These are phyloP conservation scores for Amblyteles armatorius DNA, from an alignment of 2,888 invertebrate species.

Conservation along the genomic window DNA sequence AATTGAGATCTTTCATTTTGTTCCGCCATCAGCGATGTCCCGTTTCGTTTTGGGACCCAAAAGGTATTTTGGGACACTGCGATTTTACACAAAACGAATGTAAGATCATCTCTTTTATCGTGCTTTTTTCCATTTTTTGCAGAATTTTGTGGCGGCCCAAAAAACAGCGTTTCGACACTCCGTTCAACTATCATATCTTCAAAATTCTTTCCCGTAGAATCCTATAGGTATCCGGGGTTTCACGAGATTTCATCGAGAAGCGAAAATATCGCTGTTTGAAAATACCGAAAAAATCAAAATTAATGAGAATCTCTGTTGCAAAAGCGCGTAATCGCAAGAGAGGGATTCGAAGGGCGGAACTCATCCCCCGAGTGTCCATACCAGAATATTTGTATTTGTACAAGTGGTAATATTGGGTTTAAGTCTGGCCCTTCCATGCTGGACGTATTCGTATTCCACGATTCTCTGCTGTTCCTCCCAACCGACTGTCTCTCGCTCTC, in stretches of 20 bases:
- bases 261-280: neutral
- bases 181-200: too few relatives aligned
- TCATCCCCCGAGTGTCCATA: conserved; percentile 47
- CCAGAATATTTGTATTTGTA: conserved; percentile 77
- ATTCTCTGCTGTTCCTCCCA: conserved; percentile 34
- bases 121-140: too few relatives aligned
- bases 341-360: conserved; percentile 46
- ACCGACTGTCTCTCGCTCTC: conserved; percentile 15
- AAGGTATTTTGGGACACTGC: too few relatives aligned
- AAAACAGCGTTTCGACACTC: too few relatives aligned
- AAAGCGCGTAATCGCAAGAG: conserved; percentile 56
- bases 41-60: too few relatives aligned
- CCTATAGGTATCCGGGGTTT: too few relatives aligned
- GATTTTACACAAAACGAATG: too few relatives aligned
- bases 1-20: too few relatives aligned
- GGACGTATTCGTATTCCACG: conserved; percentile 45
- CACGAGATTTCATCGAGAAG: neutral
- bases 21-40: too few relatives aligned
- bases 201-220: too few relatives aligned
- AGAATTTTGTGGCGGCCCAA: too few relatives aligned
- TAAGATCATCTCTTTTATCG: too few relatives aligned
- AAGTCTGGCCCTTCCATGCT: conserved; percentile 71
- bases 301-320: conserved; percentile 50
- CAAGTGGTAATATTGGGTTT: conserved; percentile 81
- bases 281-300: neutral